Conservation (phyloP, 2,797 vertebrate species). For the Sphenodon punctatus region DNA sequence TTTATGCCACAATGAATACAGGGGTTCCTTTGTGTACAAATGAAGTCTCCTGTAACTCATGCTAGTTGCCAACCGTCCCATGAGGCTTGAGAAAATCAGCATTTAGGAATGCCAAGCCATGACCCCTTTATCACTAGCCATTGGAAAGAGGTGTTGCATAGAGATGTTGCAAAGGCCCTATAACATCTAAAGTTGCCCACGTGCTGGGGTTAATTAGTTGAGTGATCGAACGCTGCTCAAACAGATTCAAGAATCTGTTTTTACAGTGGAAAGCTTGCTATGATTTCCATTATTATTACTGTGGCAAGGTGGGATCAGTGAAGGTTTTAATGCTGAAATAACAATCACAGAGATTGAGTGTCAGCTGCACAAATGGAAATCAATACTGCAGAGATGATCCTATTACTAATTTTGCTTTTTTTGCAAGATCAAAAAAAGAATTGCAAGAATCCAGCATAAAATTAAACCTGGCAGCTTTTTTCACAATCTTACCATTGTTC, state of each 20-base stretch:
- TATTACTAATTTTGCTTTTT: slow-evolving; percentile 60
- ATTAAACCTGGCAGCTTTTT: slow-evolving; percentile 50
- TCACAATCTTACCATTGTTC: slow-evolving; percentile 50
- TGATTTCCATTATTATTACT: not conserved
- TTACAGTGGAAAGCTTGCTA: slow-evolving; percentile 3
- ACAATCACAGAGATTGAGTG: slow-evolving; percentile 6
- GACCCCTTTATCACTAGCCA: not conserved
- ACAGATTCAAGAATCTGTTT: not conserved
- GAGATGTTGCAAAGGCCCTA: not conserved
- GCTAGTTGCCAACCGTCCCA: not conserved
- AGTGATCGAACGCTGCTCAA: not conserved
- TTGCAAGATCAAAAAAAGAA: slow-evolving; percentile 36
- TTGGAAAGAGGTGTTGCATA: not conserved
- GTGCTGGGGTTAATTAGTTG: not conserved
- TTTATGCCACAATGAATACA: not conserved
- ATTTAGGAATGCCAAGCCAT: not conserved
- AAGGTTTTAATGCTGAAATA: slow-evolving; percentile 31
- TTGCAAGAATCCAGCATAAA: slow-evolving; percentile 50
- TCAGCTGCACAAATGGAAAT: slow-evolving; percentile 38
- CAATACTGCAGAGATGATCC: slow-evolving; percentile 28
- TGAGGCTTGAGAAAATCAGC: not conserved
- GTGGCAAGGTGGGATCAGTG: slow-evolving; percentile 11
- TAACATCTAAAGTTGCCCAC: not conserved
- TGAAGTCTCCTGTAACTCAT: not conserved
- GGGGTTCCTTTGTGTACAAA: not conserved